These are phyloP conservation scores for Hyposoter dolosus DNA, from an alignment of 2,888 invertebrate genomes.

Conservation along the genomic window DNA sequence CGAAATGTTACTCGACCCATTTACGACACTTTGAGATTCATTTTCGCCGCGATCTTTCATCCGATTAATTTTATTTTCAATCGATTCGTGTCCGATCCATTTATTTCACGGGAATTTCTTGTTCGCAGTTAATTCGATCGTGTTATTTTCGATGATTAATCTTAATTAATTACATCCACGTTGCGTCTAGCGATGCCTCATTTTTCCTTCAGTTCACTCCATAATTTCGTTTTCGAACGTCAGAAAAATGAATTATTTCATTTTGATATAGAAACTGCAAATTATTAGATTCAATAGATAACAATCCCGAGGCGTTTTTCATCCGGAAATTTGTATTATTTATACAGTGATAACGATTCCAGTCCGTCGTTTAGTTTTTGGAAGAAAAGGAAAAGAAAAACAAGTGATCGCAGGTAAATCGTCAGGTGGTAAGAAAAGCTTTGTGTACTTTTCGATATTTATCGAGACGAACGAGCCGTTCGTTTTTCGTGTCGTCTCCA, in stretches of 20 bases:
- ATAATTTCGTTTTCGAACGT: not conserved
- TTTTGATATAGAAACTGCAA: not conserved
- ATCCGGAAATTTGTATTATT: slow-evolving; percentile 10
- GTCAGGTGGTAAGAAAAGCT: slow-evolving; percentile 36
- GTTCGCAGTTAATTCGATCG: not conserved
- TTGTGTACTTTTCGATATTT: slow-evolving; percentile 42
- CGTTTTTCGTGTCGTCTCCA: slow-evolving; percentile 31
- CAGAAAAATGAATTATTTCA: not conserved
- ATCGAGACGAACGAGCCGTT: slow-evolving; percentile 35
- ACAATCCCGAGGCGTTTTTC: not conserved
- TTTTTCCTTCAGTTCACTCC: not conserved
- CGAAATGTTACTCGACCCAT: slow-evolving; percentile 41
- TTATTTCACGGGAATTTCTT: not conserved
- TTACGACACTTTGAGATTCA: slow-evolving; percentile 40
- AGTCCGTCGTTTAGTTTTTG: slow-evolving; percentile 9
- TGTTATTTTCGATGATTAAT: not conserved
- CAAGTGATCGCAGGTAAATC: slow-evolving; percentile 7
- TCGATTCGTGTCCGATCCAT: not conserved
- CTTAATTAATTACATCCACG: not conserved
- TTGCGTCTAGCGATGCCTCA: not conserved
- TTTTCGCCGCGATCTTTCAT: slow-evolving; percentile 37
- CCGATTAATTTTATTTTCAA: slow-evolving; percentile 1
- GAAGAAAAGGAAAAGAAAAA: slow-evolving; percentile 14
- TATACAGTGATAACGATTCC: slow-evolving; percentile 14
- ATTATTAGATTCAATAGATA: not conserved